A percentile compares a stretch with the other conserved stretches of the same genome.
Conservation (phyloP, 2,113 vertebrate genomes). For the Oreochromis spilurus region DNA sequence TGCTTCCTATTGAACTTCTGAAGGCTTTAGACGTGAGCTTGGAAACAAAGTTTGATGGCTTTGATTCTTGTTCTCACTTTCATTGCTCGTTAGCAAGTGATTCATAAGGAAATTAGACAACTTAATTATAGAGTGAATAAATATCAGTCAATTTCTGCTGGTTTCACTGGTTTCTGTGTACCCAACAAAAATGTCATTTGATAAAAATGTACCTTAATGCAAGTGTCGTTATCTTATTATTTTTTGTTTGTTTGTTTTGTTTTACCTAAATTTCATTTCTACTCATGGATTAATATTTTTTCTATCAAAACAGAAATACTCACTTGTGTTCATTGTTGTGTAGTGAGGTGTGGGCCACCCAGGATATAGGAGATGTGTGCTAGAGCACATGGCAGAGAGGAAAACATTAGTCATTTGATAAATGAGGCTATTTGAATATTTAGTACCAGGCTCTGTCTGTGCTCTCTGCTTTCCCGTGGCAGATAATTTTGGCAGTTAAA, state of each 20-base stretch:
- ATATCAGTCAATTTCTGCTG: conserved; percentile 28
- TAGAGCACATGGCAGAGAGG: conserved; percentile 12
- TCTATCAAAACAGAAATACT: conserved; percentile 11
- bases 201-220: neutral
- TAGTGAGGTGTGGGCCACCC: conserved; percentile 22
- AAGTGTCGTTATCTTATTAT: neutral
- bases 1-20: conserved; percentile 8
- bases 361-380: conserved; percentile 9
- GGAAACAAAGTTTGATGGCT: conserved; percentile 30
- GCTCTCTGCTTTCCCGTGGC: conserved; percentile 47
- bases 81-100: conserved; percentile 19
- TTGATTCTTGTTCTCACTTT: conserved; percentile 23
- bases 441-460: conserved; percentile 52
- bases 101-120: conserved; percentile 51
- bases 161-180: conserved; percentile 26
- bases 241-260: neutral
- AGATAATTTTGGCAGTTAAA: conserved; percentile 72
- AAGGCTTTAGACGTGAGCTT: conserved; percentile 17
- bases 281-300: neutral
- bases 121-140: conserved; percentile 35
- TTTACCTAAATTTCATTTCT: neutral
- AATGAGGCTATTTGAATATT: conserved; percentile 68
- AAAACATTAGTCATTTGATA: conserved; percentile 61
- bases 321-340: conserved; percentile 28
- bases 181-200: conserved; percentile 1